Evolutionary conservation across 92 coral and sea anemone genomes (phyloP).

Genomic region (Phenganax marumi): DNA sequence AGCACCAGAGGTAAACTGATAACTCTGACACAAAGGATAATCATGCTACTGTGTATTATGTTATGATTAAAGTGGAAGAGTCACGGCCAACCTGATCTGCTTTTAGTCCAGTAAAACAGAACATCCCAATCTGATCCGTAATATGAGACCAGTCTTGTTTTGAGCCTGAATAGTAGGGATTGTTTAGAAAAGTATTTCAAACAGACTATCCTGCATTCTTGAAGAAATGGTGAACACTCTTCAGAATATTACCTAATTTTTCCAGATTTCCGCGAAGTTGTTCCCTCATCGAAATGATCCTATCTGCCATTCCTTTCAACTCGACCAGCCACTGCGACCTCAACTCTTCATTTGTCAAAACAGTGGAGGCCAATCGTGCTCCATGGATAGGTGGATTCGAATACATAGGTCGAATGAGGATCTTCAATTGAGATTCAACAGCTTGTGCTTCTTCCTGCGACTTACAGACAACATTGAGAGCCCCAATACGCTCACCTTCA

Average conservation of each 20-base stretch:
- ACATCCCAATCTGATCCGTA: slow-evolving; percentile 98
- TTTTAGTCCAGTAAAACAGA: slow-evolving; percentile 91
- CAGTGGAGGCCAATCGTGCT: slow-evolving; percentile 74
- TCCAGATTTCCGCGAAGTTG: slow-evolving; percentile 75
- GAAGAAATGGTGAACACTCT: not conserved
- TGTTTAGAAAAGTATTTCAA: not conserved
- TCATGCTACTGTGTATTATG: not conserved
- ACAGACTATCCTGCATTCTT: not conserved
- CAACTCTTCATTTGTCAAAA: slow-evolving; percentile 74
- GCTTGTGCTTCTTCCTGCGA: slow-evolving; percentile 88
- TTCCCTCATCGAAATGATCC: slow-evolving; percentile 89
- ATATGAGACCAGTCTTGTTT: slow-evolving; percentile 93
- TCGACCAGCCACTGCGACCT: slow-evolving; percentile 85
- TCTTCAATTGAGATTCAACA: slow-evolving; percentile 93
- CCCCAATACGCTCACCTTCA: slow-evolving; percentile 91
- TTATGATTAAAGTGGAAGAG: not conserved
- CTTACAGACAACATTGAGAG: slow-evolving; percentile 66
- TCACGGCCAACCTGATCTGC: slow-evolving; percentile 72
- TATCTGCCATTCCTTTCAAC: slow-evolving; percentile 96
- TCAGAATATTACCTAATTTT: slow-evolving; percentile 67
- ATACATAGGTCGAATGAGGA: slow-evolving; percentile 93
- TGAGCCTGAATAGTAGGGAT: slow-evolving; percentile 60
- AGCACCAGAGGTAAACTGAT: not conserved
- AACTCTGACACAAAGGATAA: not conserved
- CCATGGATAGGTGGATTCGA: slow-evolving; percentile 98